Evolutionary conservation across 2,797 vertebrate species (phyloP).

Genomic region (Ptychadena robeensis): DNA sequence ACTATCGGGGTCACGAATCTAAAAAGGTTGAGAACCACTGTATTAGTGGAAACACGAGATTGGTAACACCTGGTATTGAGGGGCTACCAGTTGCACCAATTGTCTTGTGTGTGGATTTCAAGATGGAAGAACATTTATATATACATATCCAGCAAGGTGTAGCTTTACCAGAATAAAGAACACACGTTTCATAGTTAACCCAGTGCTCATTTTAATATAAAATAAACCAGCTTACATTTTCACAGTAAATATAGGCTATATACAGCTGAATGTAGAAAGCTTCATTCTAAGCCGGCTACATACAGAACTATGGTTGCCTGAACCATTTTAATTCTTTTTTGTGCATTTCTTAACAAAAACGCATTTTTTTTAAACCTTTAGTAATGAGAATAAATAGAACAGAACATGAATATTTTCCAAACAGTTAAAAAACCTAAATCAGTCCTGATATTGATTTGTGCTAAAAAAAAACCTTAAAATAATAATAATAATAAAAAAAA

Average conservation of each 20-base stretch:
- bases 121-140: too few species aligned
- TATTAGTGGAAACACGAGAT: too few species aligned
- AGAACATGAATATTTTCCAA: conserved; percentile 72
- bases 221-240: conserved; percentile 83
- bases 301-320: conserved; percentile 84
- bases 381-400: conserved; percentile 81
- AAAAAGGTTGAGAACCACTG: too few species aligned
- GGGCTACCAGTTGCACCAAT: too few species aligned
- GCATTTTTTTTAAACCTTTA: conserved; percentile 65
- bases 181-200: conserved; percentile 78
- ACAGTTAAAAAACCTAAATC: conserved; percentile 65
- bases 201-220: conserved; percentile 85
- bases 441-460: conserved; percentile 71
- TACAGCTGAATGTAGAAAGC: conserved; percentile 85
- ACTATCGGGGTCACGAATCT: too few species aligned
- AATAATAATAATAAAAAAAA: conserved; percentile 69
- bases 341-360: conserved; percentile 81
- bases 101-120: too few species aligned
- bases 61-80: too few species aligned
- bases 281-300: conserved; percentile 84
- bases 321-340: conserved; percentile 78
- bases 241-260: conserved; percentile 88
- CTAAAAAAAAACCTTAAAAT: too few species aligned
- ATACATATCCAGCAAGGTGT: too few species aligned
- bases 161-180: neutral